Conservation (phyloP, 2,113 vertebrate species). For the Laterallus jamaicensis region DNA sequence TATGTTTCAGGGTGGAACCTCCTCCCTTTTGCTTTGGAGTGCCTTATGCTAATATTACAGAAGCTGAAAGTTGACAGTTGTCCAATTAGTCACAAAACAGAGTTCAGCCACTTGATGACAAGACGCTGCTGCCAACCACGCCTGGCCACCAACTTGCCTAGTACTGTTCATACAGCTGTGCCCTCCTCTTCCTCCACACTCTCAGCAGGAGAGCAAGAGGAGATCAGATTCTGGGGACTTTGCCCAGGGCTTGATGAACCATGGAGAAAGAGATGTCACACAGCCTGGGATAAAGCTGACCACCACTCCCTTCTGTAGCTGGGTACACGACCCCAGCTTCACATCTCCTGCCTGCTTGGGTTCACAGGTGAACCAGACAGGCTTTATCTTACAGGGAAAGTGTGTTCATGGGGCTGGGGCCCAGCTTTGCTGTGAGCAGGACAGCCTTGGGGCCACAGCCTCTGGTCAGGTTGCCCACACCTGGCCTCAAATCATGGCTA, state of each 20-base stretch:
- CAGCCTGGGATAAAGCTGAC: accelerated
- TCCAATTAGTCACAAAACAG: neutral
- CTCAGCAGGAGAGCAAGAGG: neutral
- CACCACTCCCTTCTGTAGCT: accelerated
- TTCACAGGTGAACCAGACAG: accelerated
- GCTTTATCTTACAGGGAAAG: neutral
- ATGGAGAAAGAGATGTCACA: accelerated
- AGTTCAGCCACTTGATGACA: neutral
- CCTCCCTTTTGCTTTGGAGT: neutral
- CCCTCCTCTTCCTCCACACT: neutral
- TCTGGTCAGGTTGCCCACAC: accelerated
- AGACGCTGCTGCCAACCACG: neutral
- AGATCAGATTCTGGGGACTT: neutral
- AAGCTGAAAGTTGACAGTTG: neutral
- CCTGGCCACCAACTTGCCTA: neutral
- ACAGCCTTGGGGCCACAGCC: neutral
- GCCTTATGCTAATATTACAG: neutral
- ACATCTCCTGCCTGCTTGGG: accelerated
- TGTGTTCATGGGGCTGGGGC: accelerated
- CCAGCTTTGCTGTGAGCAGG: neutral
- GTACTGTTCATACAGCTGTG: neutral
- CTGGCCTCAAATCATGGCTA: neutral
- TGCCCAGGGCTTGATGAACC: accelerated
- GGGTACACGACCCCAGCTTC: accelerated
- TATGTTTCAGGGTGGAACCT: neutral